Percentiles rank a stretch among this genome's conserved stretches.
Evolutionary conservation across 2,113 vertebrate species (phyloP).

Genomic region (Origma solitaria): DNA sequence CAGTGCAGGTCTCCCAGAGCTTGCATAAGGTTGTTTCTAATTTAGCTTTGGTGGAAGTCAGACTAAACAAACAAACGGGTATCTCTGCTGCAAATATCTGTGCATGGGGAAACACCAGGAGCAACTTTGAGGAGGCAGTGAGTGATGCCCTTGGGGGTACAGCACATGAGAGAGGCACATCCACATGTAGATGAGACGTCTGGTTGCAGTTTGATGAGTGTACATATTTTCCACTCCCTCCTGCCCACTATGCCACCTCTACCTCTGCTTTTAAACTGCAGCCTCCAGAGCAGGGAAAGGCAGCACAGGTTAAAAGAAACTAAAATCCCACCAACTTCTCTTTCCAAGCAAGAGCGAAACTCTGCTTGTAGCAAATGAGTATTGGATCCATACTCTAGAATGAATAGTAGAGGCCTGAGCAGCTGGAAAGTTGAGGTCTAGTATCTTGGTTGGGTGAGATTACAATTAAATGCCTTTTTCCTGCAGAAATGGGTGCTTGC

Average conservation of each 20-base stretch:
- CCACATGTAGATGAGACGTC: not conserved
- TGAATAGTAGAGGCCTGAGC: not conserved
- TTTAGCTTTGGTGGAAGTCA: not conserved
- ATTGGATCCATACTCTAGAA: not conserved
- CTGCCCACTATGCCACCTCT: not conserved
- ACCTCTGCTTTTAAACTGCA: not conserved
- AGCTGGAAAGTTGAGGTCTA: not conserved
- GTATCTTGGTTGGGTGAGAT: not conserved
- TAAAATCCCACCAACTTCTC: not conserved
- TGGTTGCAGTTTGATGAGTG: not conserved
- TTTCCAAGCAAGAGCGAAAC: not conserved
- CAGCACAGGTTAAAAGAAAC: not conserved
- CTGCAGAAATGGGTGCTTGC: not conserved
- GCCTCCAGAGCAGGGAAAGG: not conserved
- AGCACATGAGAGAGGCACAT: not conserved
- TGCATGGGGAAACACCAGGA: not conserved
- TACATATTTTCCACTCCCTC: not conserved
- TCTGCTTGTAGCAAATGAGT: not conserved
- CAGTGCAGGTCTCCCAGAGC: not conserved
- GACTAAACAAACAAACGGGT: not conserved
- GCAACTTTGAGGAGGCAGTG: not conserved
- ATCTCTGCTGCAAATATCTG: not conserved
- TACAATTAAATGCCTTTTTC: not conserved
- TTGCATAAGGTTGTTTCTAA: not conserved
- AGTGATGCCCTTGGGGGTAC: not conserved